phyloP scores from a whole-genome alignment of 2,888 invertebrate genomes.

The Dascillus cervinus region DNA sequence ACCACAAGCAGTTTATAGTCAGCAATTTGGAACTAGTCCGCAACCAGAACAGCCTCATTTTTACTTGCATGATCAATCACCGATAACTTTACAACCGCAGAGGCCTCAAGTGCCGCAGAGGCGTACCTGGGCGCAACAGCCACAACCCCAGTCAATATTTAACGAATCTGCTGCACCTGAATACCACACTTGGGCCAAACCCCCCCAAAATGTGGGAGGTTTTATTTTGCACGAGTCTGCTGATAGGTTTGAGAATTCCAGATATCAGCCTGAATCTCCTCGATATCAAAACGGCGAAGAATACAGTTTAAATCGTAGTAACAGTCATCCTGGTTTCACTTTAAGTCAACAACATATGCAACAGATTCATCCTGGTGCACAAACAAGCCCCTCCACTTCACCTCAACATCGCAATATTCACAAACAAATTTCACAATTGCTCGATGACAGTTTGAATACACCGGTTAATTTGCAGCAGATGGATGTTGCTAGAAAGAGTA shows the following conservation, averaged over 20 bases:
- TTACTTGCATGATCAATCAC: slow-evolving; percentile 64
- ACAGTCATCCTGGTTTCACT: slow-evolving; percentile 52
- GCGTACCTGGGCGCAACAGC: slow-evolving; percentile 61
- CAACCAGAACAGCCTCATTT: slow-evolving; percentile 53
- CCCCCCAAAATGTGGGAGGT: slow-evolving; percentile 41
- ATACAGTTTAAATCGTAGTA: slow-evolving; percentile 47
- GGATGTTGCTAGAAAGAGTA: slow-evolving; percentile 34
- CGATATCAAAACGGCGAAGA: slow-evolving; percentile 62
- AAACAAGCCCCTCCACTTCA: slow-evolving; percentile 51
- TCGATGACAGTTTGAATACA: slow-evolving; percentile 36
- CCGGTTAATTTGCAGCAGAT: slow-evolving; percentile 49
- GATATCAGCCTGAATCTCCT: slow-evolving; percentile 20
- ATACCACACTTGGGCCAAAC: slow-evolving; percentile 38
- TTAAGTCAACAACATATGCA: slow-evolving; percentile 44
- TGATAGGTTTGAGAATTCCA: slow-evolving; percentile 21
- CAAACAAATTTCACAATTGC: slow-evolving; percentile 48
- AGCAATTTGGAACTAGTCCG: slow-evolving; percentile 34
- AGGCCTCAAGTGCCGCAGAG: slow-evolving; percentile 48
- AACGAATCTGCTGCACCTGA: slow-evolving; percentile 28
- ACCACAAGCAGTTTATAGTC: slow-evolving; percentile 50
- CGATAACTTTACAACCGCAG: slow-evolving; percentile 40
- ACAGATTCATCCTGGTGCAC: slow-evolving; percentile 44
- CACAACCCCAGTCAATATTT: slow-evolving; percentile 28
- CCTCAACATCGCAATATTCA: slow-evolving; percentile 57
- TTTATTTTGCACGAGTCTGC: slow-evolving; percentile 60